Base-by-base conservation (phyloP, 2,888 invertebrate species). In the Pandemis cinnamomeana region DNA sequence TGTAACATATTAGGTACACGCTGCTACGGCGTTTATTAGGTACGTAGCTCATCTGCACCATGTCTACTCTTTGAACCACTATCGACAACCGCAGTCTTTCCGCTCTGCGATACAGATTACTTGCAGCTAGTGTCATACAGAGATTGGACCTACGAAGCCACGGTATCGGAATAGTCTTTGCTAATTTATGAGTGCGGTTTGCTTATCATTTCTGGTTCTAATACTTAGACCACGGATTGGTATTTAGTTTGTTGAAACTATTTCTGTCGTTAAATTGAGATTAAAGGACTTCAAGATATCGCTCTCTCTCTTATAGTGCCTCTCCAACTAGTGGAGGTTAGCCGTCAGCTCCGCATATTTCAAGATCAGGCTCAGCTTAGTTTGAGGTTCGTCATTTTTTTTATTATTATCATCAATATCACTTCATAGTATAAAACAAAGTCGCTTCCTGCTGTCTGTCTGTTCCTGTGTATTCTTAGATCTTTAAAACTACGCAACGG, bases 101-200 rank as follows among this genome's bases (percentile, higher is more conserved):
- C 36, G 41, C 41, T 44, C 41, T 44, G 5, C 53, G 55, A 64
- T 64, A 64, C 55, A 46, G 36, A 64, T 69, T 61, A 58, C 68
- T 61, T 51, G 69, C 61, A 61, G 63, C 41, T n/a, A 60, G 13
- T 44, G 44, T 44, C 27, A 66, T 36, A 63, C 71, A 44, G 55
- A 63, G 62, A 71, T 63, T 44, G 71, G 63, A 70, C 27, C 20
- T 41, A 8, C 71, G 8, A 15, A 61, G 20, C 48, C 36, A 15
- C 51, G 51, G 62, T 71, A 63, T 64, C 71, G 55, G 53, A 55
- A 70, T 55, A 71, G 71, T 71, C 42, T 15, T 71, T 20, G 51
- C 44, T 70, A 63, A 71, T 71, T 63, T 63, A 71, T 27, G 63
- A 71, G 42, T 71, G 55, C 53, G 36, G 53, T 71, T 63, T 10